Evolutionary conservation across 2,797 vertebrate species (phyloP).

Genomic region (Trachurus trachurus): DNA sequence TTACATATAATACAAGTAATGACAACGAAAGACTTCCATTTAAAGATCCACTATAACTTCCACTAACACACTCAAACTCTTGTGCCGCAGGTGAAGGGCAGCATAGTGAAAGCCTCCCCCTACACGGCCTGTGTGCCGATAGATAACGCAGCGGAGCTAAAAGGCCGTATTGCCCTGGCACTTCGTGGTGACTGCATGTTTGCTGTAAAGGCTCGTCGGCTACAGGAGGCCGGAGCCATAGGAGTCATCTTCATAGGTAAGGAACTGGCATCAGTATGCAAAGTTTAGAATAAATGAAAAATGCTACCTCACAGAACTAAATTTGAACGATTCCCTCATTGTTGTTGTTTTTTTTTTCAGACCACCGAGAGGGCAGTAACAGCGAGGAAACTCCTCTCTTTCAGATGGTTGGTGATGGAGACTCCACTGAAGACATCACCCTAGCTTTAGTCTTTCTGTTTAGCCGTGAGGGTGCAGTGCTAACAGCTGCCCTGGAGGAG

Average conservation of each 20-base stretch:
- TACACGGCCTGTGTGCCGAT: slow-evolving; percentile 85
- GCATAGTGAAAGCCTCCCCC: slow-evolving; percentile 82
- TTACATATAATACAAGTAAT: not conserved
- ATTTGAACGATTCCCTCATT: not conserved
- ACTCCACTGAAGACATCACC: slow-evolving; percentile 82
- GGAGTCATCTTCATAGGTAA: slow-evolving; percentile 89
- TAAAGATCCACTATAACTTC: not conserved
- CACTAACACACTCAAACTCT: not conserved
- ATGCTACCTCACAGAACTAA: not conserved
- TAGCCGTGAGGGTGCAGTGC: slow-evolving; percentile 83
- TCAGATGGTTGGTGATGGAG: slow-evolving; percentile 90
- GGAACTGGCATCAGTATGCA: not conserved
- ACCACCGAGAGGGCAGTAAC: slow-evolving; percentile 86
- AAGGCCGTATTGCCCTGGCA: slow-evolving; percentile 82
- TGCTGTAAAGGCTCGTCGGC: slow-evolving; percentile 85
- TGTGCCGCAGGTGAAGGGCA: slow-evolving; percentile 84
- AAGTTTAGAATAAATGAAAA: not conserved
- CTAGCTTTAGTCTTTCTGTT: slow-evolving; percentile 88
- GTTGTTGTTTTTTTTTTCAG: slow-evolving; percentile 57
- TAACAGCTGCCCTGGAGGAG: slow-evolving; percentile 83
- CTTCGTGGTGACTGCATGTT: slow-evolving; percentile 90
- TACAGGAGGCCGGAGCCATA: slow-evolving; percentile 85
- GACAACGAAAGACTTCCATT: not conserved
- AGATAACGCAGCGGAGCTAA: slow-evolving; percentile 77
- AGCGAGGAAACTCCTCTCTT: slow-evolving; percentile 87